A percentile compares a stretch with the other conserved stretches of the same genome.
Conservation (phyloP, 2,888 invertebrate genomes). For the Megastigmus dorsalis region DNA sequence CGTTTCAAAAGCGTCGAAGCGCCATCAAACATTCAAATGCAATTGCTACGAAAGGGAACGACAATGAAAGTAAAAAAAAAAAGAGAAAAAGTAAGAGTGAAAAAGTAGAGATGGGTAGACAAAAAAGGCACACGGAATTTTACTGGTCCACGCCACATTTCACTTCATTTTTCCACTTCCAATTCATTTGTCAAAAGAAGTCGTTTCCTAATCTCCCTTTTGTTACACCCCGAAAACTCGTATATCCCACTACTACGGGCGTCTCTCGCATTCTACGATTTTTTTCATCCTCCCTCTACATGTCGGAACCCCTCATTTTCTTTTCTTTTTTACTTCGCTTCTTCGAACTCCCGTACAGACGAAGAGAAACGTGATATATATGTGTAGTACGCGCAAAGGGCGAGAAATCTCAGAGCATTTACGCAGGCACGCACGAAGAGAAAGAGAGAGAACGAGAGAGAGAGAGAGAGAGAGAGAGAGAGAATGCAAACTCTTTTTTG, state of each 20-base stretch:
- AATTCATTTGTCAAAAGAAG: conserved; percentile 46
- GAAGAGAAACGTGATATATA: conserved; percentile 8
- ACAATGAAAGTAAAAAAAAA: not conserved
- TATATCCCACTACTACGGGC: not conserved
- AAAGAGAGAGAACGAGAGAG: conserved; percentile 8
- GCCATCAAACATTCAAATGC: conserved; percentile 1
- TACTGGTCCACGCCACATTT: not conserved
- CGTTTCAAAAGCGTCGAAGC: not conserved
- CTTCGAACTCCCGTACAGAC: not conserved
- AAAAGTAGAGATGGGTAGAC: too few relatives aligned
- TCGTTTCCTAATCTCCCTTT: conserved; percentile 45
- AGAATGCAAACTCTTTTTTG: not conserved
- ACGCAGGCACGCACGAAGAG: conserved; percentile 8
- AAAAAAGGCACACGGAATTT: not conserved
- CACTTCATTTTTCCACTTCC: conserved; percentile 8
- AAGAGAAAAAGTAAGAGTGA: not conserved
- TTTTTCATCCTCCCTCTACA: conserved; percentile 3
- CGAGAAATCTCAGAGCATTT: conserved; percentile 34
- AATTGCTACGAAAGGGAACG: not conserved
- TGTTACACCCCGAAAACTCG: conserved; percentile 11
- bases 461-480: conserved; percentile 23
- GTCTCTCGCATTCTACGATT: not conserved
- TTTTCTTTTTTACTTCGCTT: not conserved
- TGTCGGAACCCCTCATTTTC: not conserved
- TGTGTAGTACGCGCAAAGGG: not conserved